Evolutionary conservation across 2,113 vertebrate species (phyloP).

Genomic region (Lepisosteus osseus): DNA sequence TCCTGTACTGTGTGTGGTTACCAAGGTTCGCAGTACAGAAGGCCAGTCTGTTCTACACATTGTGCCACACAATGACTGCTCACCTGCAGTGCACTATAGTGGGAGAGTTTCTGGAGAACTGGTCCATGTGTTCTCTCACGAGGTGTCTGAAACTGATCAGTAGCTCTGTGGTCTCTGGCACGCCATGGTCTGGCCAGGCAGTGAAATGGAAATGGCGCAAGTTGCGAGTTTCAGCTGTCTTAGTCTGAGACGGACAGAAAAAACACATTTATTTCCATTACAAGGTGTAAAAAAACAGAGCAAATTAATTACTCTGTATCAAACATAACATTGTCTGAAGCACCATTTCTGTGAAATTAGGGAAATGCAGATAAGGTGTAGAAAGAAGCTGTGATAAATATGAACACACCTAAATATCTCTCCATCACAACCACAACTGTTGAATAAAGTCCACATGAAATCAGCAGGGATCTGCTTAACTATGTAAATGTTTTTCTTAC

Average conservation of each 20-base stretch:
- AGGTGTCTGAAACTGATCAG: constrained; percentile 91
- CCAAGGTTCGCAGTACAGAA: too few species aligned
- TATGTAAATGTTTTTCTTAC: too few species aligned
- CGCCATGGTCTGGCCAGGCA: constrained; percentile 92
- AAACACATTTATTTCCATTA: background rate
- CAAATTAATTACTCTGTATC: too few species aligned
- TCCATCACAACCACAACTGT: background rate
- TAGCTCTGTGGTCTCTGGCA: constrained; percentile 86
- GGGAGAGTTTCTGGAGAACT: constrained; percentile 73
- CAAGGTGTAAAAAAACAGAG: background rate
- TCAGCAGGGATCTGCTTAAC: too few species aligned
- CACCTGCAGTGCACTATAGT: constrained; percentile 95
- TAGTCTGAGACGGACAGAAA: constrained; percentile 54
- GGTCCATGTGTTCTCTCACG: constrained; percentile 83
- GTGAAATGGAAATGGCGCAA: constrained; percentile 96
- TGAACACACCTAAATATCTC: background rate
- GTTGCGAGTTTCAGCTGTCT: constrained; percentile 71
- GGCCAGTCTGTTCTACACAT: too few species aligned
- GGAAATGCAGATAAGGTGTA: background rate
- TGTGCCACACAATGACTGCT: background rate
- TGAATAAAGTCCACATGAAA: too few species aligned
- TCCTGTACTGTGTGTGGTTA: too few species aligned
- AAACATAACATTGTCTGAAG: too few species aligned
- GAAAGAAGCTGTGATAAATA: background rate
- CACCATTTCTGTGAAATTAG: too few species aligned